Evolutionary conservation across 2,888 invertebrate species (phyloP), one percentile per base, ranked within the genome.

Genomic region (Himalopsyche kuldschensis): DNA sequence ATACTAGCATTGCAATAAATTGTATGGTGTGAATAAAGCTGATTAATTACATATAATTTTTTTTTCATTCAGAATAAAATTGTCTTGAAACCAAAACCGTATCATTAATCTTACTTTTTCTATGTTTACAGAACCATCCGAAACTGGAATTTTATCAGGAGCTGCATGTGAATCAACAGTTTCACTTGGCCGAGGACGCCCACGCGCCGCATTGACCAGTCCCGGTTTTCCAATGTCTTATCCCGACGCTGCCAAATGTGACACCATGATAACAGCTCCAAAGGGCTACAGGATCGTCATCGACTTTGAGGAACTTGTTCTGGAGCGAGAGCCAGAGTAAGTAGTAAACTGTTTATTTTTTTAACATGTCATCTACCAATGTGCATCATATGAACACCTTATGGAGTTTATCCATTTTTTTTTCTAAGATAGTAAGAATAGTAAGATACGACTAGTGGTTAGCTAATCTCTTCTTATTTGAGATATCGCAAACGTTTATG

Each of bases 221-320:
- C 97, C 97, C 2, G 95, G 94, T 55, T 97, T 95, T 89, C 97
- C 97, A 0, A 92, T 93, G 20, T 93, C 93, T 24, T 97, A 97
- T 90, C 95, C 95, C 0, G 94, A 95, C 88, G 95, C 95, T 88
- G 93, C 94, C 69, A 93, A 94, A 87, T 97, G 97, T 89, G 92
- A 93, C 87, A 96, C 94, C 87, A 93, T 93, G 85, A 92, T 97
- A 79, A 90, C 91, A 4, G 95, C 95, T 3, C 95, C 95, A 0
- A 91, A 93, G 0, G 94, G 94, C 20, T 95, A 94, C 88, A 93
- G 94, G n/a, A 91, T 96, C 77, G 91, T 94, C 0, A 89, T 96
- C 75, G 94, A 95, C 87, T 96, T 97, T 88, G 95, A 95, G 86
- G 95, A 96, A 88, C 90, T 97, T 82, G 93, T 95, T 15, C 92